phyloP scores from a whole-genome alignment of 2,797 vertebrate genomes.

The Siniperca undulata region DNA sequence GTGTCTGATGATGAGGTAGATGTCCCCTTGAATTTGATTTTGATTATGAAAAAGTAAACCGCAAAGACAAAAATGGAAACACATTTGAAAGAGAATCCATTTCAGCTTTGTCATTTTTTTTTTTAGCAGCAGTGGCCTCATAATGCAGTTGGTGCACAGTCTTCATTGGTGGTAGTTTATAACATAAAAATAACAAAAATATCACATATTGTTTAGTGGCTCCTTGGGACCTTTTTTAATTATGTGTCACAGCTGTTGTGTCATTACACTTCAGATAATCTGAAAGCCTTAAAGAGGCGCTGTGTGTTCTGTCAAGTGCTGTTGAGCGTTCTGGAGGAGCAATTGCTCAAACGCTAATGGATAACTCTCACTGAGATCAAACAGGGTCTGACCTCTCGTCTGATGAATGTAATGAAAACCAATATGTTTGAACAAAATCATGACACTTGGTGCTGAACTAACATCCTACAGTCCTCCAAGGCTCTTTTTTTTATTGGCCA shows the following conservation, averaged over 20 bases:
- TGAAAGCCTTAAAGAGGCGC: not conserved
- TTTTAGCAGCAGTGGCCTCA: not conserved
- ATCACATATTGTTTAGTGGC: not conserved
- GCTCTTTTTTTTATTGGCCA: not conserved
- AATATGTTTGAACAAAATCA: not conserved
- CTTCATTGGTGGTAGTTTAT: not conserved
- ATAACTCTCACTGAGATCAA: slow-evolving; percentile 32
- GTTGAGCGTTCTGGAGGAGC: slow-evolving; percentile 9
- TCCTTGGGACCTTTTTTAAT: not conserved
- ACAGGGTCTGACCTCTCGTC: slow-evolving; percentile 4
- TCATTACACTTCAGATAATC: not conserved
- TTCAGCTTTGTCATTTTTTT: not conserved
- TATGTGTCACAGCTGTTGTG: slow-evolving; percentile 13
- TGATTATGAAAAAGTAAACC: not conserved
- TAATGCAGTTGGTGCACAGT: not conserved
- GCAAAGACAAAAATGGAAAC: not conserved
- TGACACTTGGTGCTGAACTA: not conserved
- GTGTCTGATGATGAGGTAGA: not conserved
- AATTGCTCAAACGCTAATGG: not conserved
- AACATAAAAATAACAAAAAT: not conserved
- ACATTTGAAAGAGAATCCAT: not conserved
- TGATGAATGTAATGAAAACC: slow-evolving; percentile 9
- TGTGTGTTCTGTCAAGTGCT: slow-evolving; percentile 3
- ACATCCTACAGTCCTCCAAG: not conserved
- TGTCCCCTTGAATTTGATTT: not conserved